Evolutionary conservation across 2,113 vertebrate genomes (phyloP), one percentile per base, ranked within the genome.

Genomic region (Ochotona princeps): DNA sequence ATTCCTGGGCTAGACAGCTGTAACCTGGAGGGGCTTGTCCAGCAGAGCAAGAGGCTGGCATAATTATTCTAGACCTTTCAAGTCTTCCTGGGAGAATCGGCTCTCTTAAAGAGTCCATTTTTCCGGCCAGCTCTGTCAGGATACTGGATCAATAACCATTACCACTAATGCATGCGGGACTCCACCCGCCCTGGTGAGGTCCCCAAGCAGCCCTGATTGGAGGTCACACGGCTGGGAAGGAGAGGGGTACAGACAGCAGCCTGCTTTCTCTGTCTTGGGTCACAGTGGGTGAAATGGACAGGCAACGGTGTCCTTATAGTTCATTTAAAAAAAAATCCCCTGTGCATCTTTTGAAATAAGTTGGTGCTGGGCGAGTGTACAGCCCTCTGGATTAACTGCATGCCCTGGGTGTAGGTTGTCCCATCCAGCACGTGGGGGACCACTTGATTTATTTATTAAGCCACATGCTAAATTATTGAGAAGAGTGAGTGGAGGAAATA

Each of bases 111-210:
- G 84, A 79, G 51, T 51, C 14, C 0, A 0, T 72, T 66, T 92
- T 44, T 83, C 67, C 61, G 73, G 0, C 30, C 28, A 8, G 25
- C 61, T 86, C 69, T 82, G 4, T 81, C 70, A 87, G 81, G 89
- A 96, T 79, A 32, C 81, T 23, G 17, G 95, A 97, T 98, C 97
- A 15, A 97, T 98, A 97, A 3, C 96, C 96, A 97, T 98, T 97
- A 97, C 92, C 90, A 12, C 84, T 96, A 94, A 95, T 95, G 96
- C 83, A 96, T 82, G 75, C 18, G 76, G 2, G 0, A 32, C 26
- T 92, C 85, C 94, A 91, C 88, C 74, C 73, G 49, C 90, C 89
- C 69, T 93, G 91, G 0, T 38, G 84, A 93, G 90, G 83, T 96
- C 96, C 95, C 97, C 4, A 44, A 44, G 38, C 97, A 97, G 32